A percentile compares a stretch with the other conserved stretches of the same genome.
These are phyloP conservation scores for Pectinophora gossypiella DNA, from an alignment of 1,140 invertebrate species.

Conservation along the genomic window DNA sequence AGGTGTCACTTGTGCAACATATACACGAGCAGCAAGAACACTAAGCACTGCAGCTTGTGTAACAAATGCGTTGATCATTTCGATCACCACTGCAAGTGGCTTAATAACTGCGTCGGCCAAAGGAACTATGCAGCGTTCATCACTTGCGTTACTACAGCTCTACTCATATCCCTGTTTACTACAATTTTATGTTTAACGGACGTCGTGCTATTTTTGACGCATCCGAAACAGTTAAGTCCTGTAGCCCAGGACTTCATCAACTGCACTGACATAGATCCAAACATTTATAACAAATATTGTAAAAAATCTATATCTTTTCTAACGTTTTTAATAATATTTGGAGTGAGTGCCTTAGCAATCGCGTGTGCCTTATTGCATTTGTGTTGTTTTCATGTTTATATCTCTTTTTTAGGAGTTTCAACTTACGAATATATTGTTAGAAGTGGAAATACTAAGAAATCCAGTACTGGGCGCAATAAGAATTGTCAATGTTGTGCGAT, in stretches of 20 bases:
- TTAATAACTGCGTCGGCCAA: constrained; percentile 96
- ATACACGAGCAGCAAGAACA: constrained; percentile 79
- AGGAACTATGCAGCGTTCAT: constrained; percentile 94
- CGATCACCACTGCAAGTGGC: constrained; percentile 98
- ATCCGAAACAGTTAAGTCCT: constrained; percentile 73
- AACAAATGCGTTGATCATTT: constrained; percentile 97
- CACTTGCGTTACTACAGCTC: constrained; percentile 88
- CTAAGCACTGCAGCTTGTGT: constrained; percentile 97
- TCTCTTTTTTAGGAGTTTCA: constrained; percentile 88
- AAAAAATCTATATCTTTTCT: constrained; percentile 75
- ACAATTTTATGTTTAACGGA: constrained; percentile 82
- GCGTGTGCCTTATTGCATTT: constrained; percentile 89
- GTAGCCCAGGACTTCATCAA: constrained; percentile 58
- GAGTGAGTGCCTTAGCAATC: constrained; percentile 83
- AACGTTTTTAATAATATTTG: constrained; percentile 79
- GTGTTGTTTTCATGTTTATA: constrained; percentile 93
- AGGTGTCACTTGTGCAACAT: constrained; percentile 96
- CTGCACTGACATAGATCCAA: constrained; percentile 29
- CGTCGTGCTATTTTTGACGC: constrained; percentile 78
- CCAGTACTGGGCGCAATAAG: constrained; percentile 4
- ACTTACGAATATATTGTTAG: constrained; percentile 90
- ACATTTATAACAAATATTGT: constrained; percentile 39
- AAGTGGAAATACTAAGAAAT: constrained; percentile 11
- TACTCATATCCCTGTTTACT: constrained; percentile 83
- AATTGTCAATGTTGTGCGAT: constrained; percentile 19